phyloP scores from a whole-genome alignment of 2,113 vertebrate species.

The Salvelinus fontinalis region DNA sequence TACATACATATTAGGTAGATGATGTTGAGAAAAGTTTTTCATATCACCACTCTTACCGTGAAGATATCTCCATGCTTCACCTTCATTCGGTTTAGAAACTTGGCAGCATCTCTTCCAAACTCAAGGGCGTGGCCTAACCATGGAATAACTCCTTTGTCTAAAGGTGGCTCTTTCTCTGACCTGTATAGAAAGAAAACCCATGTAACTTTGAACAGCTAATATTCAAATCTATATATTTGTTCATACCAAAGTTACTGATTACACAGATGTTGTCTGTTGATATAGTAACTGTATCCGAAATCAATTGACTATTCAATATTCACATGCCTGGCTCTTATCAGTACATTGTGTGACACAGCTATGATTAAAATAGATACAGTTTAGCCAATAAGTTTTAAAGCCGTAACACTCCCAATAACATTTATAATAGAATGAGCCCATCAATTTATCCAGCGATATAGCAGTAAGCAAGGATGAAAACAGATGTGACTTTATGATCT shows the following conservation, averaged over 20 bases:
- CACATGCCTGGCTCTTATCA: too few species aligned
- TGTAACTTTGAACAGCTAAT: neutral
- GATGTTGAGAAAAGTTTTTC: neutral
- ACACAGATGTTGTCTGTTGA: neutral
- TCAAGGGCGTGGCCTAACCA: conserved; percentile 87
- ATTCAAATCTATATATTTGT: neutral
- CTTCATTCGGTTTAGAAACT: conserved; percentile 84
- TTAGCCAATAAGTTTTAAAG: too few species aligned
- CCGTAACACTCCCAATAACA: too few species aligned
- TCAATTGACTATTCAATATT: too few species aligned
- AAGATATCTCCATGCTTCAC: conserved; percentile 85
- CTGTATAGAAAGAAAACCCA: conserved; percentile 49
- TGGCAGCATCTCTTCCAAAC: conserved; percentile 84
- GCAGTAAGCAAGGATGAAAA: too few species aligned
- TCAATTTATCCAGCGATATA: too few species aligned
- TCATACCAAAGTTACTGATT: neutral
- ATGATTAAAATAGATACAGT: too few species aligned
- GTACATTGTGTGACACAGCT: neutral
- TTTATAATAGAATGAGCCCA: too few species aligned
- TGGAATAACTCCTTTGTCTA: conserved; percentile 81
- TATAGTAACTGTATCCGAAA: neutral
- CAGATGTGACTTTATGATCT: too few species aligned
- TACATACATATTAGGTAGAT: neutral
- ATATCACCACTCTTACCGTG: conserved; percentile 72
- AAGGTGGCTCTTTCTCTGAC: conserved; percentile 77